Conservation (phyloP, 1,140 invertebrate species). For the Pachypsylla venusta region DNA sequence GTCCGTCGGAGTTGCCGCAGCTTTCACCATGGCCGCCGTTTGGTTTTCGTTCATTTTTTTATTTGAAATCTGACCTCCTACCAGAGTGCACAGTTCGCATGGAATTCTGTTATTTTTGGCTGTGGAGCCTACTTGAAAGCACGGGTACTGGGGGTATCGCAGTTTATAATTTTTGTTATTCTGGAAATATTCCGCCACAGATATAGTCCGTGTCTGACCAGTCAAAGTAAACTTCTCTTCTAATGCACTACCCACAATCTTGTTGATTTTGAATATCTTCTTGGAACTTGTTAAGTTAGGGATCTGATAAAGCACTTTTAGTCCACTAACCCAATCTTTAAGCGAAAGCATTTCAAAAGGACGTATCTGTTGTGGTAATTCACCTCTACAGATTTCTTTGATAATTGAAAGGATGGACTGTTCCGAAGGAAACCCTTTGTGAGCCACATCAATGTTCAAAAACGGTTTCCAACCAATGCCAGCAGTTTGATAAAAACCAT, state of each 20-base stretch:
- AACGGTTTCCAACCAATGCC: conserved; percentile 52
- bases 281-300: not conserved
- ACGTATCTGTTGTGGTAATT: not conserved
- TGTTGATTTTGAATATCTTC: conserved; percentile 10
- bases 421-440: conserved; percentile 46
- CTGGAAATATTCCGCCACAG: conserved; percentile 38
- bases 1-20: conserved; percentile 42
- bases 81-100: conserved; percentile 42
- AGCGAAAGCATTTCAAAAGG: not conserved
- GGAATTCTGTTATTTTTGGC: conserved; percentile 39
- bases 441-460: conserved; percentile 59
- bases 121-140: conserved; percentile 41
- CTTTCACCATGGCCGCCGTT: conserved; percentile 44
- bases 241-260: not conserved
- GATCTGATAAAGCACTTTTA: not conserved
- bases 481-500: conserved; percentile 55
- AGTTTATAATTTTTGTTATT: conserved; percentile 33
- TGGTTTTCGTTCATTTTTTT: conserved; percentile 40
- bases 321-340: not conserved
- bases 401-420: conserved; percentile 6
- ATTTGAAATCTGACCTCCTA: conserved; percentile 40
- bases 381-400: not conserved
- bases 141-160: conserved; percentile 39
- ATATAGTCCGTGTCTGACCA: no score
- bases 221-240: not conserved